Evolutionary conservation across 2,797 vertebrate genomes (phyloP).

Genomic region (Tapera naevia): DNA sequence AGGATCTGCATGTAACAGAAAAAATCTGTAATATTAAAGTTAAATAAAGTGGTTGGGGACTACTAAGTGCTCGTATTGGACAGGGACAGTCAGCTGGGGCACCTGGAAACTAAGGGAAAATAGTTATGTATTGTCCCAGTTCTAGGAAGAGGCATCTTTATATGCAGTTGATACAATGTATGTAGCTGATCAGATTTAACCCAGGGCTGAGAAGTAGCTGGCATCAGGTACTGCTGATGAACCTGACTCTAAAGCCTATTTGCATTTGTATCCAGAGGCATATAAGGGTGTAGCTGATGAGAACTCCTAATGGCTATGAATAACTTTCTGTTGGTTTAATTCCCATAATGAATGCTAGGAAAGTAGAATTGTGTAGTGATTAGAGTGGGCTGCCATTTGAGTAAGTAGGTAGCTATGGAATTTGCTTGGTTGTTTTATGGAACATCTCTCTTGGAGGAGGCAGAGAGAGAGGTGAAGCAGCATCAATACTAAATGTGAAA

Average conservation of each 20-base stretch:
- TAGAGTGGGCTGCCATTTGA: not conserved
- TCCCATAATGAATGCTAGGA: not conserved
- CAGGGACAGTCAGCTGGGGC: not conserved
- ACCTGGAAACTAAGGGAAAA: not conserved
- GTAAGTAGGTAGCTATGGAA: not conserved
- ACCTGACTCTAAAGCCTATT: not conserved
- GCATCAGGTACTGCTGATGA: not conserved
- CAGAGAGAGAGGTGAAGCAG: not conserved
- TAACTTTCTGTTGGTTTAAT: slow-evolving; percentile 23
- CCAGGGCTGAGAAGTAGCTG: not conserved
- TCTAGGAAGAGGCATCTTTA: not conserved
- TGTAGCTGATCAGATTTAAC: not conserved
- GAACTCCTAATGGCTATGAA: not conserved
- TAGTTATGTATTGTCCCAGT: not conserved
- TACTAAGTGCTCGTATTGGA: not conserved
- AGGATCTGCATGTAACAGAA: not conserved
- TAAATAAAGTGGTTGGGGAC: not conserved
- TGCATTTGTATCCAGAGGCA: slow-evolving; percentile 3
- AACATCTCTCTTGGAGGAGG: not conserved
- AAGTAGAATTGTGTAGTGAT: not conserved
- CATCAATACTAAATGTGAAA: not conserved
- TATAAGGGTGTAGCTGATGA: not conserved
- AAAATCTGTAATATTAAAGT: not conserved
- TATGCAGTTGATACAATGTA: not conserved
- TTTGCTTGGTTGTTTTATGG: not conserved